Percentiles rank a stretch among this genome's conserved stretches.
phyloP scores from a whole-genome alignment of 2,888 invertebrate species.

The Physocephala rufipes region DNA sequence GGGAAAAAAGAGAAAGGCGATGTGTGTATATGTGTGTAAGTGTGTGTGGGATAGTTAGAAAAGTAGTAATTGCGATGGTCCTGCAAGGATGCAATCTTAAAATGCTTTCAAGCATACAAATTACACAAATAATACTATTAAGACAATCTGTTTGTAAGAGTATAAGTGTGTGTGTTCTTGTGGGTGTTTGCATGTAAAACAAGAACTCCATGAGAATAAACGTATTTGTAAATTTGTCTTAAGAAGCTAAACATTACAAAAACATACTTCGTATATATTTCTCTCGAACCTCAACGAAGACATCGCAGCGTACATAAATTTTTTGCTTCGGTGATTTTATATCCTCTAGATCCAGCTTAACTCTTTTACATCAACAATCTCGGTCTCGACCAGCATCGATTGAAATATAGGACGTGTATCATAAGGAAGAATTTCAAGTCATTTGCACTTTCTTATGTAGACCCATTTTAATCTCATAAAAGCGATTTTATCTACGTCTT shows the following conservation, averaged over 20 bases:
- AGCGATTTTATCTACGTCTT: no score
- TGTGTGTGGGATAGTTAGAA: slow-evolving; percentile 28
- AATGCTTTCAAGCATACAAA: slow-evolving; percentile 64
- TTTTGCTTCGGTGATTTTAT: slow-evolving; percentile 28
- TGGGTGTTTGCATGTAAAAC: slow-evolving; percentile 26
- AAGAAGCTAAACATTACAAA: slow-evolving; percentile 35
- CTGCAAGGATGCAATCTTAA: slow-evolving; percentile 52
- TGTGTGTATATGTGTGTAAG: slow-evolving; percentile 43
- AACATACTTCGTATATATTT: slow-evolving; percentile 13
- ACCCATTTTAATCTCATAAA: no score
- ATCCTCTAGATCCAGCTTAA: slow-evolving; percentile 14
- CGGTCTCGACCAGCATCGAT: slow-evolving; percentile 7
- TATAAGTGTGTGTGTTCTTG: slow-evolving; percentile 19
- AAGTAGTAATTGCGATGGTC: slow-evolving; percentile 16
- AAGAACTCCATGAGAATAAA: neutral
- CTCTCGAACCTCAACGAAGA: slow-evolving; percentile 22
- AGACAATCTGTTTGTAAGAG: slow-evolving; percentile 27
- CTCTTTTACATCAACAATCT: neutral
- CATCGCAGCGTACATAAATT: slow-evolving; percentile 31
- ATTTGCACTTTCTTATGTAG: slow-evolving; percentile 31
- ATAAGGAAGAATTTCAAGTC: slow-evolving; percentile 28
- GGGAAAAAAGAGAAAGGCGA: slow-evolving; percentile 18
- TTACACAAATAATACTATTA: slow-evolving; percentile 54
- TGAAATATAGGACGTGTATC: slow-evolving; percentile 7
- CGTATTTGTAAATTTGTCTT: slow-evolving; percentile 24